Conservation (phyloP, 2,888 invertebrate species). For the Cerastoderma edule region DNA sequence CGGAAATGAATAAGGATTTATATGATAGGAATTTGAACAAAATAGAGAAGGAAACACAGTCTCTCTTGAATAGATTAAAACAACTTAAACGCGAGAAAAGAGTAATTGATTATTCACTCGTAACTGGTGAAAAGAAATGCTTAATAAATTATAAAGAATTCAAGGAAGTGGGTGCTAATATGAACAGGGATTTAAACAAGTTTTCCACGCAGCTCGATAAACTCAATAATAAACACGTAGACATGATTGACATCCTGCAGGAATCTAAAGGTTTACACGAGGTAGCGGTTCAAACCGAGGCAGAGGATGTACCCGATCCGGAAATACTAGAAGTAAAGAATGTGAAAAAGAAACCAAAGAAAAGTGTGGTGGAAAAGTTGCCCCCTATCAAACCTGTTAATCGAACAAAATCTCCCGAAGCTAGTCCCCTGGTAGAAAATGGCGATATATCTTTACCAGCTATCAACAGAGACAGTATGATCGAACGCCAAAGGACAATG, state of each 20-base stretch:
- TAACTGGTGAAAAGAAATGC: constrained; percentile 45
- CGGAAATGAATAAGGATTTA: constrained; percentile 34
- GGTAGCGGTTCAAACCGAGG: constrained; percentile 3
- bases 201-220: constrained; percentile 15
- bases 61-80: constrained; percentile 46
- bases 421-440: neutral
- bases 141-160: constrained; percentile 41
- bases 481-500: constrained; percentile 15
- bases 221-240: constrained; percentile 1
- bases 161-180: constrained; percentile 46
- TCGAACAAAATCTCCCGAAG: neutral
- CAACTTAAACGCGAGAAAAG: constrained; percentile 52
- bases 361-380: neutral
- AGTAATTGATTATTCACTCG: constrained; percentile 42
- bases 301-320: neutral
- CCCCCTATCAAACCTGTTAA: neutral
- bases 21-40: constrained; percentile 50
- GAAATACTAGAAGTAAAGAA: neutral
- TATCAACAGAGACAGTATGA: neutral
- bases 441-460: neutral
- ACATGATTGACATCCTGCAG: constrained; percentile 4
- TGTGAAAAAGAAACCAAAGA: neutral
- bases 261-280: constrained; percentile 10
- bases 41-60: constrained; percentile 51
- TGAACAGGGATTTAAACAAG: constrained; percentile 54